Evolutionary conservation across 2,797 vertebrate genomes (phyloP).

Genomic region (Dromococcyx pavoninus): DNA sequence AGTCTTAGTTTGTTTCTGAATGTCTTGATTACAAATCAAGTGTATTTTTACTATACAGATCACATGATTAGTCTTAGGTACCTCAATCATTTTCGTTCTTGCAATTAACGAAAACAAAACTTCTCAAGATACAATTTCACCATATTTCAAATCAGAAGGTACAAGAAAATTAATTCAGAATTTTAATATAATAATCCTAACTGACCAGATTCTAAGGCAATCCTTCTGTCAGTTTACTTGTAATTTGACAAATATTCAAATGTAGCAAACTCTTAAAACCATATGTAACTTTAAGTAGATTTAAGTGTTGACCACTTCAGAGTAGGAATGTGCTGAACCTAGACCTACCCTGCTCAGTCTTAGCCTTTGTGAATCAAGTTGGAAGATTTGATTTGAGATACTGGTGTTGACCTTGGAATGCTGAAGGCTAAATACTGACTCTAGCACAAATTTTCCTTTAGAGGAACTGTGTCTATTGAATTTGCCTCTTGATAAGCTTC

Average conservation of each 20-base stretch:
- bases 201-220: background rate
- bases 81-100: background rate
- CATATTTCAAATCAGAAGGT: background rate
- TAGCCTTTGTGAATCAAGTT: background rate
- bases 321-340: background rate
- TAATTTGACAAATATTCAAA: background rate
- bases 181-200: background rate
- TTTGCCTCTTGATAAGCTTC: background rate
- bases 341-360: background rate
- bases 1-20: background rate
- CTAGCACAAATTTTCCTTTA: background rate
- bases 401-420: background rate
- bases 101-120: background rate
- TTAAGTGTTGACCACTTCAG: background rate
- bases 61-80: background rate
- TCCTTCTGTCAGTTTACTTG: background rate
- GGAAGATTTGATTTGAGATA: background rate
- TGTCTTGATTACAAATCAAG: background rate
- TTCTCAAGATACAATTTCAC: background rate
- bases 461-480: background rate
- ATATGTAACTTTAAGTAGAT: background rate
- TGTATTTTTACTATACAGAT: background rate
- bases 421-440: background rate
- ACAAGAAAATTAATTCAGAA: background rate
- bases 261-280: background rate